A percentile compares a stretch with the other conserved stretches of the same genome.
Evolutionary conservation across 2,888 invertebrate species (phyloP).

Genomic region (Parnassius smintheus): DNA sequence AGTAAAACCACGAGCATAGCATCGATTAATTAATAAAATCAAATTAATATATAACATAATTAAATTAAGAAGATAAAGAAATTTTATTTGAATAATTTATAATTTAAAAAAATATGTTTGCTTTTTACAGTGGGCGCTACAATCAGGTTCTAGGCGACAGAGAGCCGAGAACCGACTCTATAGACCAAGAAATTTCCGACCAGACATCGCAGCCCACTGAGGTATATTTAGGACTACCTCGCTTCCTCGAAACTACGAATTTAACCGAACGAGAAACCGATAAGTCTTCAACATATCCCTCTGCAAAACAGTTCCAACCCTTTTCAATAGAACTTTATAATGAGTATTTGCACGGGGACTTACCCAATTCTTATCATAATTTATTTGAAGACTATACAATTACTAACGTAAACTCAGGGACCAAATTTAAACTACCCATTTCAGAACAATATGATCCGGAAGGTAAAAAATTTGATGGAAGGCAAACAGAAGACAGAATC

Average conservation of each 20-base stretch:
- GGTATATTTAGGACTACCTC: conserved; percentile 51
- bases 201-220: conserved; percentile 65
- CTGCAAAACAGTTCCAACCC: conserved; percentile 60
- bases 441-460: conserved; percentile 67
- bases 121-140: conserved; percentile 67
- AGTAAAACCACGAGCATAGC: no score
- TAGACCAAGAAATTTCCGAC: conserved; percentile 66
- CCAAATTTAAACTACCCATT: conserved; percentile 61
- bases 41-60: no score
- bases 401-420: conserved; percentile 35
- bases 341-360: conserved; percentile 42
- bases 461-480: conserved; percentile 38
- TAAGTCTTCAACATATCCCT: conserved; percentile 43
- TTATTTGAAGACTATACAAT: conserved; percentile 34
- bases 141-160: conserved; percentile 68
- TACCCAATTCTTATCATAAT: conserved; percentile 31
- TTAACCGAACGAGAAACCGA: conserved; percentile 35
- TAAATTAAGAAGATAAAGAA: no score
- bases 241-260: conserved; percentile 37
- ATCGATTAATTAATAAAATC: no score
- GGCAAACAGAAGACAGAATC: conserved; percentile 29
- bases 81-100: no score
- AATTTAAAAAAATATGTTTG: conserved; percentile 4
- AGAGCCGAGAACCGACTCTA: conserved; percentile 60
- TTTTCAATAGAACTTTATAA: conserved; percentile 55